phyloP scores from a whole-genome alignment of 53 echinoderm and acorn worm genomes.

The Paelopatides confundens region DNA sequence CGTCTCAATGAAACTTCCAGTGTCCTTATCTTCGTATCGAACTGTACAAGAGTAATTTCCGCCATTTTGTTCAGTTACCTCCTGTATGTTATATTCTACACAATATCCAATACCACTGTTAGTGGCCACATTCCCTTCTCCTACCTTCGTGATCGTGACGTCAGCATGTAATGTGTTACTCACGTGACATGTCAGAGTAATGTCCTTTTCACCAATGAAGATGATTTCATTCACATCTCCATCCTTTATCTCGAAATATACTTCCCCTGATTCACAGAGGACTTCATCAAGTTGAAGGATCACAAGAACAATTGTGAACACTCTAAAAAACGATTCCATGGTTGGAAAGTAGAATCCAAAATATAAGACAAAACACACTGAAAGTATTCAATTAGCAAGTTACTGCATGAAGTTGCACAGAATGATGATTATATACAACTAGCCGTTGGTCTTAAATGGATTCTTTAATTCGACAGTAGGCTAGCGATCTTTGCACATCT shows the following conservation, averaged over 20 bases:
- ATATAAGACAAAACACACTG: too few species aligned
- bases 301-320: too few species aligned
- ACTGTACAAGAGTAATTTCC: neutral
- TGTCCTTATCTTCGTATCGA: neutral
- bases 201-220: neutral
- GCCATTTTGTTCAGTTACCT: neutral
- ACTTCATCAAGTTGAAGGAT: neutral
- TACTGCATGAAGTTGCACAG: too few species aligned
- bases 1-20: neutral
- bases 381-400: too few species aligned
- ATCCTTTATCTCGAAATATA: slow-evolving; percentile 4
- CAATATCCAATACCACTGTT: neutral
- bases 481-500: too few species aligned
- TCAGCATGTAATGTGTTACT: neutral
- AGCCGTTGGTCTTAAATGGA: too few species aligned
- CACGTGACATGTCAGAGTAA: neutral
- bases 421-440: too few species aligned
- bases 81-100: neutral
- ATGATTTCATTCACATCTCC: slow-evolving; percentile 2
- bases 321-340: too few species aligned
- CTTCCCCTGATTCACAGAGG: neutral
- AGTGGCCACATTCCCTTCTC: neutral
- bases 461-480: too few species aligned
- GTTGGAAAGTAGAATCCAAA: too few species aligned
- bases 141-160: neutral